A percentile compares a stretch with the other conserved stretches of the same genome.
Conservation (phyloP, 2,797 vertebrate species). For the Leuciscus waleckii region DNA sequence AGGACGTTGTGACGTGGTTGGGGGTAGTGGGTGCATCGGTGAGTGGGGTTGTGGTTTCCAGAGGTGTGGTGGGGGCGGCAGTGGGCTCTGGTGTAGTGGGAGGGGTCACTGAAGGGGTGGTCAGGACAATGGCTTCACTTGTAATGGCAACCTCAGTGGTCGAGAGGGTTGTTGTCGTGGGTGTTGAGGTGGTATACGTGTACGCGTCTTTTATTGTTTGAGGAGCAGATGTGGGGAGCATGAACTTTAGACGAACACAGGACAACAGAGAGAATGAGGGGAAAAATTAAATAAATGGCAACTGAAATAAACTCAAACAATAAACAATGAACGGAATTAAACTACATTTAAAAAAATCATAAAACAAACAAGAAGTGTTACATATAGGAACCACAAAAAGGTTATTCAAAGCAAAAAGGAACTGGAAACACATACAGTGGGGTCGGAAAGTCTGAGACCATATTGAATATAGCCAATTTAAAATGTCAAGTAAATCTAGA, state of each 20-base stretch:
- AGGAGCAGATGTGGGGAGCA: constrained; percentile 69
- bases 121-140: constrained; percentile 55
- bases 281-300: constrained; percentile 45
- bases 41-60: constrained; percentile 32
- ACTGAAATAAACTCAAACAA: constrained; percentile 50
- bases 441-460: constrained; percentile 7
- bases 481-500: background rate
- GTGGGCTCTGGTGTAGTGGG: constrained; percentile 52
- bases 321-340: constrained; percentile 36
- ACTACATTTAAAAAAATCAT: constrained; percentile 26
- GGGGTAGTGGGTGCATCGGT: constrained; percentile 25
- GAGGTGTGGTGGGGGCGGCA: constrained; percentile 54
- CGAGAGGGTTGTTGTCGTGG: constrained; percentile 57
- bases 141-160: constrained; percentile 65
- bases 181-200: constrained; percentile 59
- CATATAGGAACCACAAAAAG: background rate
- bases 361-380: constrained; percentile 30
- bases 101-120: constrained; percentile 49
- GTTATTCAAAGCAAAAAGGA: background rate
- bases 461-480: background rate
- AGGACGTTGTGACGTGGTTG: constrained; percentile 41
- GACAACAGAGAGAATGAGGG: constrained; percentile 59
- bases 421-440: background rate
- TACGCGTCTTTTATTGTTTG: constrained; percentile 65
- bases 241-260: constrained; percentile 73